Conservation (phyloP, 2,888 invertebrate genomes). For the Polydrusus cervinus region DNA sequence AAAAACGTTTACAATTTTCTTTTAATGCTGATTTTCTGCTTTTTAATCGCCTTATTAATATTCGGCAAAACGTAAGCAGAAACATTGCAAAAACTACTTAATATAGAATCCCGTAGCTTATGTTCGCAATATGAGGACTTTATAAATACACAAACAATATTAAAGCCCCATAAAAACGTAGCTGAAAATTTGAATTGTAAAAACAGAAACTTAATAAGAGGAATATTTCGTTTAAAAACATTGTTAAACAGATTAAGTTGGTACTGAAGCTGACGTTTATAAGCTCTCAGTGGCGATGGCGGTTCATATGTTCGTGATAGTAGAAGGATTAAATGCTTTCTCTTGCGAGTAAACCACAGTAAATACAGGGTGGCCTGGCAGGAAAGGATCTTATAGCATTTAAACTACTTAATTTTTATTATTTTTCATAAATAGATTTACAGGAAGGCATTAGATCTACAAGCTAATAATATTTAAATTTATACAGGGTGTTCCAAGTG, state of each 20-base stretch:
- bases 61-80: neutral
- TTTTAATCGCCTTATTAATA: too few species aligned
- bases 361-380: too few species aligned
- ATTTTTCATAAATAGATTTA: too few species aligned
- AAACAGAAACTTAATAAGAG: neutral
- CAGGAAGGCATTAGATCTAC: too few species aligned
- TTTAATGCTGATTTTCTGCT: too few species aligned
- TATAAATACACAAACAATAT: conserved; percentile 14
- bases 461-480: too few species aligned
- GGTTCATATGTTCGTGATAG: conserved; percentile 32
- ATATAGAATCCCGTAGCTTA: neutral
- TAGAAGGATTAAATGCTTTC: too few species aligned
- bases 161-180: conserved; percentile 4
- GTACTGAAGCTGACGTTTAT: neutral
- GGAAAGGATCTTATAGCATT: too few species aligned
- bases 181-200: neutral
- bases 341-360: too few species aligned
- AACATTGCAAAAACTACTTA: conserved; percentile 7
- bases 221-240: conserved; percentile 1
- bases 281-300: neutral
- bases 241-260: neutral
- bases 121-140: conserved; percentile 8
- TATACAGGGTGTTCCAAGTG: too few species aligned
- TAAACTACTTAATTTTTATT: too few species aligned
- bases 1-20: too few species aligned